Conservation (phyloP, 1,140 invertebrate species). For the Neodiprion virginianus region DNA sequence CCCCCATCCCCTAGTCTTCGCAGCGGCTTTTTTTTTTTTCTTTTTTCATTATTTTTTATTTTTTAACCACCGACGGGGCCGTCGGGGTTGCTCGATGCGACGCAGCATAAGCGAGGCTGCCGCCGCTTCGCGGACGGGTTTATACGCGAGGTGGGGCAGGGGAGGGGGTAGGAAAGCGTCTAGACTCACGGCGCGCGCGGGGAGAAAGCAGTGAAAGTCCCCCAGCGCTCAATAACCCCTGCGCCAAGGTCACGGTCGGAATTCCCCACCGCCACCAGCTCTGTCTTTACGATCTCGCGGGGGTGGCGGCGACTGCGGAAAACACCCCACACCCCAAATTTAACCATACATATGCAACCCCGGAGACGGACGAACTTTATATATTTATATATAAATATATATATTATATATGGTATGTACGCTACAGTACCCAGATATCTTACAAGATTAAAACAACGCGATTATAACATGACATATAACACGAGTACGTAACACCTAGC, state of each 20-base stretch:
- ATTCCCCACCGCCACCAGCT: slow-evolving; percentile 39
- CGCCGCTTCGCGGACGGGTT: not conserved
- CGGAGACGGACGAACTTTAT: not conserved
- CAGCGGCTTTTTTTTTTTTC: too few species aligned
- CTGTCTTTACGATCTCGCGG: slow-evolving; percentile 6
- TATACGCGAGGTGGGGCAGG: slow-evolving; percentile 24
- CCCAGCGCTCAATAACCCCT: slow-evolving; percentile 51
- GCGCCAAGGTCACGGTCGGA: slow-evolving; percentile 56
- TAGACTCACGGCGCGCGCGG: slow-evolving; percentile 39
- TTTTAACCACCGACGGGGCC: not conserved
- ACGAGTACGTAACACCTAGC: too few species aligned
- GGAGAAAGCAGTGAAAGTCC: slow-evolving; percentile 54
- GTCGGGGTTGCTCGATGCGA: not conserved
- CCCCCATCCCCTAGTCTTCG: too few species aligned
- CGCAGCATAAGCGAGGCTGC: not conserved
- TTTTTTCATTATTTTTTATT: too few species aligned
- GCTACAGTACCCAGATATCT: too few species aligned
- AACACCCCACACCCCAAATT: not conserved
- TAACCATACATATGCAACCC: too few species aligned
- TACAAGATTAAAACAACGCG: too few species aligned
- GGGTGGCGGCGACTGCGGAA: not conserved
- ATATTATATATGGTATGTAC: too few species aligned
- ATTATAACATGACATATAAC: too few species aligned
- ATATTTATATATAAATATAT: too few species aligned
- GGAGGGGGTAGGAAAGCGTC: slow-evolving; percentile 25